Percentiles rank a stretch among this genome's conserved stretches.
phyloP scores from a whole-genome alignment of 2,797 vertebrate species.

The Sebastiscus albofasciatus region DNA sequence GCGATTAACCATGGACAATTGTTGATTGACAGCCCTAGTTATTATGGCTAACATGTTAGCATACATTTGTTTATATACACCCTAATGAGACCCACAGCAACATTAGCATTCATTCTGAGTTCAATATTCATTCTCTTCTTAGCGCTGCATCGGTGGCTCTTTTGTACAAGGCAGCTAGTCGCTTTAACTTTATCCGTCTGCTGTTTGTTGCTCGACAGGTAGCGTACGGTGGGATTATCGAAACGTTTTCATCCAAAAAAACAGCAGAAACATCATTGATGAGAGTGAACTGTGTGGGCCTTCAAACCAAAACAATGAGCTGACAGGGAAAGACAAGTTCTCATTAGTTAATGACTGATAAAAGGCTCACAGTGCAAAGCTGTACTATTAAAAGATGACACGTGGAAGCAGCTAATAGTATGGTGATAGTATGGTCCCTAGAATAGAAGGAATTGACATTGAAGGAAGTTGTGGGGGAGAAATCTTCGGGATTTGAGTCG shows the following conservation, averaged over 20 bases:
- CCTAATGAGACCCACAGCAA: neutral
- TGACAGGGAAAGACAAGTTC: neutral
- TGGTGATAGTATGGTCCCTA: neutral
- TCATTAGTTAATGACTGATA: neutral
- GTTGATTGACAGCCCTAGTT: neutral
- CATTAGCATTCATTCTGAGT: neutral
- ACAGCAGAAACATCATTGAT: neutral
- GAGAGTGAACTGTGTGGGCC: neutral
- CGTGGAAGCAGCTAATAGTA: neutral
- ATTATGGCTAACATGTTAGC: neutral
- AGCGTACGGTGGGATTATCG: neutral
- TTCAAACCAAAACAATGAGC: neutral
- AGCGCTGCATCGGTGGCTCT: neutral
- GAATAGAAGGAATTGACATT: neutral
- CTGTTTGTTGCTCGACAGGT: neutral
- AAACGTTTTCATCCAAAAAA: neutral
- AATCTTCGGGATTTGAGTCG: conserved; percentile 18
- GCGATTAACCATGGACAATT: neutral
- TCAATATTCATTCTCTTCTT: neutral
- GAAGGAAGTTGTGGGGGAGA: conserved; percentile 33
- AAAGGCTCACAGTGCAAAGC: neutral
- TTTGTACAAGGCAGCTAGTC: neutral
- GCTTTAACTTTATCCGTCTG: neutral
- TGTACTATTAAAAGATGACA: neutral
- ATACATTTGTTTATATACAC: neutral